Conservation (phyloP, 2,113 vertebrate genomes). For the Hippocampus barbouri region DNA sequence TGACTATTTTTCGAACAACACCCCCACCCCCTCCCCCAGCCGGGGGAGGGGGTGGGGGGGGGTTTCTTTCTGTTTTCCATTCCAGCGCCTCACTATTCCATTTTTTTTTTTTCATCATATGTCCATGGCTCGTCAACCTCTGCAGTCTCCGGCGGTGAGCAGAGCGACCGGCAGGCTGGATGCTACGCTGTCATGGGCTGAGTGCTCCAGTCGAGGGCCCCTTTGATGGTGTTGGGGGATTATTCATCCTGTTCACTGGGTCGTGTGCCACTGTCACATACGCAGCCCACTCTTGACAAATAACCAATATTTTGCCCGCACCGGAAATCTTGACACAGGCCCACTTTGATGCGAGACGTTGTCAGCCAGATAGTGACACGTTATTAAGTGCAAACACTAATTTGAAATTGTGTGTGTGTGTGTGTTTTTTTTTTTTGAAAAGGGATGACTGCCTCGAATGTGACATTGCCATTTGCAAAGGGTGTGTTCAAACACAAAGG, state of each 20-base stretch:
- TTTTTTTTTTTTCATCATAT: constrained; percentile 40
- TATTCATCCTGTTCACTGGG: constrained; percentile 62
- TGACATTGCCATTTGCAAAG: no score
- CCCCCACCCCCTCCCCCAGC: no score
- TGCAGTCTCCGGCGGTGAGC: constrained; percentile 57
- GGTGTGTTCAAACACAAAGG: no score
- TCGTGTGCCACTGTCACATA: constrained; percentile 44
- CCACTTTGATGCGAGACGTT: constrained; percentile 45
- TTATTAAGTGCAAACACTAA: not conserved
- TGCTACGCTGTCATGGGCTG: constrained; percentile 60
- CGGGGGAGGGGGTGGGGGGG: no score
- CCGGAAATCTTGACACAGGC: constrained; percentile 18
- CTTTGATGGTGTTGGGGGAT: constrained; percentile 71
- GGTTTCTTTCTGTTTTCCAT: not conserved
- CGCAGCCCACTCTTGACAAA: constrained; percentile 38
- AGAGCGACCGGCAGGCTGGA: constrained; percentile 49
- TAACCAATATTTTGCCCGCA: constrained; percentile 36
- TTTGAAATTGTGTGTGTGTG: not conserved
- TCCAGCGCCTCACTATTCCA: not conserved
- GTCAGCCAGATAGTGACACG: constrained; percentile 23
- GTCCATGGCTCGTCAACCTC: constrained; percentile 47
- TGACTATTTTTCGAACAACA: no score
- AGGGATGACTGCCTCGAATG: no score
- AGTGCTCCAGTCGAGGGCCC: constrained; percentile 54
- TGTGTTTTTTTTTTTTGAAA: not conserved